Conservation (phyloP, 2,797 vertebrate genomes). For the Tapirus indicus region DNA sequence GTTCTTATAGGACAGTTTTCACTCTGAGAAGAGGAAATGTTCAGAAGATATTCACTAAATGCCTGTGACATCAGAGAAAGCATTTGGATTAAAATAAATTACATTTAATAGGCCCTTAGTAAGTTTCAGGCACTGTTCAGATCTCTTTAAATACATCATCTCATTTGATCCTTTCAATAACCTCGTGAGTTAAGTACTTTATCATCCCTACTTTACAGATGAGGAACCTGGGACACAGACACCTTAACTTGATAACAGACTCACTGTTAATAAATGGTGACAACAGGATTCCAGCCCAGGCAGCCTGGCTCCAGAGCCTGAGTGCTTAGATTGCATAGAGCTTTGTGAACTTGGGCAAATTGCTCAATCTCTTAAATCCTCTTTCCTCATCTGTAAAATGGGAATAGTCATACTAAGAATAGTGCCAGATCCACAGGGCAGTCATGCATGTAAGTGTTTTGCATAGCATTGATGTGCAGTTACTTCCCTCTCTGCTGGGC, state of each 20-base stretch:
- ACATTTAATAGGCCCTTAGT: not conserved
- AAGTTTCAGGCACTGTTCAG: not conserved
- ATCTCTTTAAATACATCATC: not conserved
- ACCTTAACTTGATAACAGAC: not conserved
- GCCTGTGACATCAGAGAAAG: not conserved
- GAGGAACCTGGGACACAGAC: not conserved
- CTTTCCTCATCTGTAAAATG: slow-evolving; percentile 11
- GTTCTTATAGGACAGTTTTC: not conserved
- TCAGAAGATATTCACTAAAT: slow-evolving; percentile 18
- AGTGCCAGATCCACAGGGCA: not conserved
- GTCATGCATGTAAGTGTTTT: not conserved
- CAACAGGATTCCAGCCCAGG: not conserved
- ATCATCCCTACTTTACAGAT: not conserved
- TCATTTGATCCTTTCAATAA: not conserved
- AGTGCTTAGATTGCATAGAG: not conserved
- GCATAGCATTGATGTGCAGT: fast-evolving
- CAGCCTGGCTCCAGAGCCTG: not conserved
- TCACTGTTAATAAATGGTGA: not conserved
- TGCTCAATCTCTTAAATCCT: not conserved
- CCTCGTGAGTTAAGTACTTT: not conserved
- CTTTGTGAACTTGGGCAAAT: not conserved
- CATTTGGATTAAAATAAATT: slow-evolving; percentile 21
- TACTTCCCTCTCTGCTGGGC: not conserved
- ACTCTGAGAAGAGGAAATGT: slow-evolving; percentile 5
- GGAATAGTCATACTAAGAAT: not conserved